Evolutionary conservation across 2,888 invertebrate species (phyloP), one percentile per base, ranked within the genome.

Genomic region (Hydrotaea cyrtoneurina): DNA sequence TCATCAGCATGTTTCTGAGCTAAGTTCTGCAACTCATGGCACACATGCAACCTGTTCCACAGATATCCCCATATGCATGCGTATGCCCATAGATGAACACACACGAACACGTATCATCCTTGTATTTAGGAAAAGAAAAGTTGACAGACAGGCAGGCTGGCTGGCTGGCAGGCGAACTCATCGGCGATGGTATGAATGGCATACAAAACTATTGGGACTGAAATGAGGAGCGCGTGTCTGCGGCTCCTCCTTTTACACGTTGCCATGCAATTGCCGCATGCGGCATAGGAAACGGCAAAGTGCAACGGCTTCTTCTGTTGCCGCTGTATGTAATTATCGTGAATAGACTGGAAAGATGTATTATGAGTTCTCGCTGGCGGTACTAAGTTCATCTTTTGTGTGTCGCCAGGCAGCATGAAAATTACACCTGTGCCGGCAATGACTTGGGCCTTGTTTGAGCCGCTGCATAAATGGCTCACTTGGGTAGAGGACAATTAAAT

Each of bases 271-370:
- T 26, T 59, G 26, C 57, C 19, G 10, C 13, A 57, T 59, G 26
- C 59, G 8, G 26, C 59, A 23, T 15, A 5, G 59, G 59, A 26
- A 59, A 59, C 59, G 19, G 19, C 66, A 21, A 43, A 66, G 39
- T 11, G 43, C 39, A 36, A 43, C 19, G 8, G 36, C 36, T 64
- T 64, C 39, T 36, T 66, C 21, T 7, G 31, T 31, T 2, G 31
- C 31, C 31, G 31, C 31, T 7, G 23, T 43, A 39, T 80, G 26
- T 75, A 80, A 80, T 80, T 80, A 80, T 80, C 17, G 36, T 46
- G 74, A 43, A 74, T 64, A 66, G 53, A 53, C 2, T 43, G 43
- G 43, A 43, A 53, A 8, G 19, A 17, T 53, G 53, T 57, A 57
- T 57, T 57, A 8, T 57, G 57, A 11, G 57, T 21, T 57, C 8